Evolutionary conservation across 1,140 invertebrate genomes (phyloP).

Genomic region (Pygmarrhopalites habei): DNA sequence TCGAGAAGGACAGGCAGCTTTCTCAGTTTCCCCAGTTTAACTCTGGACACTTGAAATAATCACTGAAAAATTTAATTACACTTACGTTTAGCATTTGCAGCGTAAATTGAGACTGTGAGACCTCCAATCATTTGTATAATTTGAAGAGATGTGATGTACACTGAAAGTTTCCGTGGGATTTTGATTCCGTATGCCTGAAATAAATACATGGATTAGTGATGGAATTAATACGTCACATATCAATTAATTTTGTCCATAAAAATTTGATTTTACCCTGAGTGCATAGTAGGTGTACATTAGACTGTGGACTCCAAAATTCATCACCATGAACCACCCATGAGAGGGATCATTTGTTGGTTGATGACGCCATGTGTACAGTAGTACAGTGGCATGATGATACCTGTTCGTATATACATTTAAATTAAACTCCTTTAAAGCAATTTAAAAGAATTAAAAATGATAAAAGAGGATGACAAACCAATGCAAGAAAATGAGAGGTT

Average conservation of each 20-base stretch:
- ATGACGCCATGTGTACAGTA: constrained; percentile 22
- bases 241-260: background rate
- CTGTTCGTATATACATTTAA: constrained; percentile 7
- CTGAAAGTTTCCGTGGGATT: constrained; percentile 68
- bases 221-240: background rate
- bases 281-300: constrained; percentile 31
- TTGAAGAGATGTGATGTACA: constrained; percentile 86
- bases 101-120: constrained; percentile 44
- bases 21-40: no score
- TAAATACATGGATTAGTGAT: background rate
- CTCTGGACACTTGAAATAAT: no score
- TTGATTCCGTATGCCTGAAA: constrained; percentile 2
- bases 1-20: no score
- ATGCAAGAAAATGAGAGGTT: no score
- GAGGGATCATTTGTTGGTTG: constrained; percentile 23
- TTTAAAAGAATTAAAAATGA: constrained; percentile 90
- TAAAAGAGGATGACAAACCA: background rate
- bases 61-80: no score
- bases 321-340: constrained; percentile 21
- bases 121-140: constrained; percentile 92
- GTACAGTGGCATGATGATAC: constrained; percentile 22
- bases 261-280: constrained; percentile 15
- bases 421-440: constrained; percentile 51
- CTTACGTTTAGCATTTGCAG: no score
- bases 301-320: constrained; percentile 34